Conservation (phyloP, 2,797 vertebrate species). For the Hyperoplus lanceolatus region DNA sequence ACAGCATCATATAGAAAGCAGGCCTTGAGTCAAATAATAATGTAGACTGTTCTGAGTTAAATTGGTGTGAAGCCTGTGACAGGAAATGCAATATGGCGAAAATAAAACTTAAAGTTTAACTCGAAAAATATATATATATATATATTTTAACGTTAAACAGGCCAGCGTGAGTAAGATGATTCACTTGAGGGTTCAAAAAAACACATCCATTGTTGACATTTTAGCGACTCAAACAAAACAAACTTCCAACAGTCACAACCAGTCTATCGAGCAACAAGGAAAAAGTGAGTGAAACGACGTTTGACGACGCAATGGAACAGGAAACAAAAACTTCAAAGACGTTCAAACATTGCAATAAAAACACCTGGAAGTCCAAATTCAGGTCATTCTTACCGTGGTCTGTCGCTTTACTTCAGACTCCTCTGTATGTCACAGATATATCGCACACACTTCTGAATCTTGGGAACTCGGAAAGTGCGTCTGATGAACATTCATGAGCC, state of each 20-base stretch:
- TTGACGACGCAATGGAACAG: not conserved
- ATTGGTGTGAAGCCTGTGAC: slow-evolving; percentile 1
- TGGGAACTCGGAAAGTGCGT: slow-evolving; percentile 58
- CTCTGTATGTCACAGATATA: slow-evolving; percentile 16
- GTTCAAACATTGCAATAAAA: not conserved
- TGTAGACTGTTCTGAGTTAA: not conserved
- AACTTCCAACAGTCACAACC: not conserved
- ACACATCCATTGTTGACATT: not conserved
- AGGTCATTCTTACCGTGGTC: slow-evolving; percentile 62
- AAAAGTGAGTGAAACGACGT: slow-evolving; percentile 52
- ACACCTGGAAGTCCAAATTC: not conserved
- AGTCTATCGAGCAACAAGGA: slow-evolving; percentile 55
- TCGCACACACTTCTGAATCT: slow-evolving; percentile 21
- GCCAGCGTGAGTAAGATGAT: fast-evolving
- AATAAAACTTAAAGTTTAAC: not conserved
- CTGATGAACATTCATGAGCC: slow-evolving; percentile 28
- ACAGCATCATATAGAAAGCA: slow-evolving; percentile 14
- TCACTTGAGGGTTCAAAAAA: not conserved
- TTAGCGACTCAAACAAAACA: not conserved
- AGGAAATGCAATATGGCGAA: slow-evolving; percentile 48
- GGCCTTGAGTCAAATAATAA: not conserved
- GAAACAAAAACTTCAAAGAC: not conserved
- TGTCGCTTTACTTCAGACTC: slow-evolving; percentile 20
- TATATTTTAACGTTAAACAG: not conserved
- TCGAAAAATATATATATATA: not conserved